These are phyloP conservation scores for Ischnus inquisitorius DNA, from an alignment of 2,888 invertebrate genomes.

Conservation along the genomic window DNA sequence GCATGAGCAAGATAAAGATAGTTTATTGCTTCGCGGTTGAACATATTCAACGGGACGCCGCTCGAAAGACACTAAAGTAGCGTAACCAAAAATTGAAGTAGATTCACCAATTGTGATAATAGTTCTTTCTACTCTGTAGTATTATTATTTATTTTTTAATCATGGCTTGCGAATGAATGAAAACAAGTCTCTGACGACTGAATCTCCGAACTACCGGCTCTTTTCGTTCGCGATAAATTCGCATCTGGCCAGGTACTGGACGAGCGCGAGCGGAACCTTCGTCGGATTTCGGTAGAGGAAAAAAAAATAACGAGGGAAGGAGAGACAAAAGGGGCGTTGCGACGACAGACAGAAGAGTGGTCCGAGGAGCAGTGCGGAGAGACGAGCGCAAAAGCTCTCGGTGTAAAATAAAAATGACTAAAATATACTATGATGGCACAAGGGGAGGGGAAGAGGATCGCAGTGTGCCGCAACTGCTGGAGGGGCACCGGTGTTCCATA, in stretches of 20 bases:
- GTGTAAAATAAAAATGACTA: conserved; percentile 44
- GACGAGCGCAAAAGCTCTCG: conserved; percentile 30
- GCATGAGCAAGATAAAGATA: conserved; percentile 85
- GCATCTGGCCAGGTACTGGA: conserved; percentile 34
- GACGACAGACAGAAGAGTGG: conserved; percentile 14
- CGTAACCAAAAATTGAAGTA: conserved; percentile 27
- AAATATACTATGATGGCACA: conserved; percentile 26
- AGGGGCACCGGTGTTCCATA: conserved; percentile 39
- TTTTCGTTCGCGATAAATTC: conserved; percentile 48
- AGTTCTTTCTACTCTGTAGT: background rate
- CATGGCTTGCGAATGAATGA: background rate
- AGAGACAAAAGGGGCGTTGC: conserved; percentile 43
- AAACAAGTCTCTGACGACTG: background rate
- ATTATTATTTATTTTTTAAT: background rate
- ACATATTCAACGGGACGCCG: conserved; percentile 71
- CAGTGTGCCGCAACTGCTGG: conserved; percentile 63
- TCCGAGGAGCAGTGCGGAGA: conserved; percentile 3
- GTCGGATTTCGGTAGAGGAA: conserved; percentile 41
- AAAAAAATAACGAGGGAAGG: conserved; percentile 27
- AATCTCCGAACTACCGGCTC: background rate
- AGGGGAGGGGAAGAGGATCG: conserved; percentile 18
- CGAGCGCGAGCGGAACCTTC: conserved; percentile 37
- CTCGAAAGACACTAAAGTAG: conserved; percentile 21
- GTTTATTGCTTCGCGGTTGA: conserved; percentile 82
- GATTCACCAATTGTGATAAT: background rate